Evolutionary conservation across 1,140 invertebrate species (phyloP).

Genomic region (Nasonia giraulti): DNA sequence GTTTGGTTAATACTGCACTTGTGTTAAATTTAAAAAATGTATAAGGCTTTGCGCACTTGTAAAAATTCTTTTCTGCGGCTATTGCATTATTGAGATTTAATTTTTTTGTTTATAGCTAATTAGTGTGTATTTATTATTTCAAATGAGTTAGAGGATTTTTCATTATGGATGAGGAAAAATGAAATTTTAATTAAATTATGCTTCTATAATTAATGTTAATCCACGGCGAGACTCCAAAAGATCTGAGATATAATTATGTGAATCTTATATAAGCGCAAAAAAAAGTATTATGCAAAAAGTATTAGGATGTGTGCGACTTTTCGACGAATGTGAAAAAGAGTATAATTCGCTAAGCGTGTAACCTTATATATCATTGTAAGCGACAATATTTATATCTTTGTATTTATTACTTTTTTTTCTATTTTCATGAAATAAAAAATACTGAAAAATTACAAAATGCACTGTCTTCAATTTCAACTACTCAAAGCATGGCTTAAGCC

Average conservation of each 20-base stretch:
- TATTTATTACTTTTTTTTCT: conserved; percentile 24
- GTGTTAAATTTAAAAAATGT: no score
- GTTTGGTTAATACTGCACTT: no score
- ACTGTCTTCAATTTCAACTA: no score
- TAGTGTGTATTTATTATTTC: no score
- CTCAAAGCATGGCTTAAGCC: no score
- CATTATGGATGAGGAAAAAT: no score
- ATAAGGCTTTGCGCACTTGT: no score
- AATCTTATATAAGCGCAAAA: neutral
- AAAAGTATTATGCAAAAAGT: neutral
- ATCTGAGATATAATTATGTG: neutral
- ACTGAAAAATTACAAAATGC: neutral
- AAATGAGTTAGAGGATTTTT: no score
- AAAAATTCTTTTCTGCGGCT: no score
- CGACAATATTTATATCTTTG: neutral
- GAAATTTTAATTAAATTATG: no score
- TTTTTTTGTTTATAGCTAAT: no score
- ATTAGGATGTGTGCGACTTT: neutral
- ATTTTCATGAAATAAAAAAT: conserved; percentile 32
- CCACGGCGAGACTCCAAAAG: neutral
- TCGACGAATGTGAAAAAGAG: neutral
- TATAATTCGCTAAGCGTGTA: neutral
- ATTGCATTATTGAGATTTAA: no score
- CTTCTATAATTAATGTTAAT: neutral
- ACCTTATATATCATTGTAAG: neutral